phyloP scores from a whole-genome alignment of 2,113 vertebrate species.

The Motacilla tschutschensis region DNA sequence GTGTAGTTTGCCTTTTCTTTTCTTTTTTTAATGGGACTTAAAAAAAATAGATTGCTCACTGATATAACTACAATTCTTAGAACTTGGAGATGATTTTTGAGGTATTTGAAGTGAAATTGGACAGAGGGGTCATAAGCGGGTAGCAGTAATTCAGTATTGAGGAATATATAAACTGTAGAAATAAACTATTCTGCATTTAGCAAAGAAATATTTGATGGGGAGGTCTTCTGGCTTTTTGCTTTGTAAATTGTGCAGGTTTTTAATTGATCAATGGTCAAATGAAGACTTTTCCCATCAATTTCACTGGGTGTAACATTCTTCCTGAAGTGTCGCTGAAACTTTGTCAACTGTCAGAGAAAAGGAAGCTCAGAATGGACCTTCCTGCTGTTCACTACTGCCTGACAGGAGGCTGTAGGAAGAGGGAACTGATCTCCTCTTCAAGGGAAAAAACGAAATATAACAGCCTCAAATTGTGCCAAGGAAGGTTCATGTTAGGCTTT shows the following conservation, averaged over 20 bases:
- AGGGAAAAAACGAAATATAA: too few relatives aligned
- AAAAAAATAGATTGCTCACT: not conserved
- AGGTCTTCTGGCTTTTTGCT: rapidly evolving
- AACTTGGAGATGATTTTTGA: not conserved
- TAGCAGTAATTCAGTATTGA: not conserved
- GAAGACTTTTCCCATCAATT: rapidly evolving
- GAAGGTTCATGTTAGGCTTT: too few relatives aligned
- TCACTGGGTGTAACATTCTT: not conserved
- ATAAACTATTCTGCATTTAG: not conserved
- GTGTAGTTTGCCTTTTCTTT: not conserved
- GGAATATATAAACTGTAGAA: not conserved
- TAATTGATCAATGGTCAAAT: not conserved
- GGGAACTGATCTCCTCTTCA: too few relatives aligned
- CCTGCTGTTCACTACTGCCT: rapidly evolving
- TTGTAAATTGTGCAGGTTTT: not conserved
- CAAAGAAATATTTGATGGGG: rapidly evolving
- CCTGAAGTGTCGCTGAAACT: not conserved
- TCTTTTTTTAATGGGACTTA: not conserved
- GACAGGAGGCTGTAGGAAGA: too few relatives aligned
- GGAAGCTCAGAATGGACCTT: not conserved
- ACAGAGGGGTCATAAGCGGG: not conserved
- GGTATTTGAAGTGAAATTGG: not conserved
- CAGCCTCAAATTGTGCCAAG: not conserved
- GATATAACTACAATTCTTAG: rapidly evolving
- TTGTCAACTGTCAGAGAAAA: not conserved